Conservation (phyloP, 1,140 invertebrate genomes). For the Rhyacophila brunnea region DNA sequence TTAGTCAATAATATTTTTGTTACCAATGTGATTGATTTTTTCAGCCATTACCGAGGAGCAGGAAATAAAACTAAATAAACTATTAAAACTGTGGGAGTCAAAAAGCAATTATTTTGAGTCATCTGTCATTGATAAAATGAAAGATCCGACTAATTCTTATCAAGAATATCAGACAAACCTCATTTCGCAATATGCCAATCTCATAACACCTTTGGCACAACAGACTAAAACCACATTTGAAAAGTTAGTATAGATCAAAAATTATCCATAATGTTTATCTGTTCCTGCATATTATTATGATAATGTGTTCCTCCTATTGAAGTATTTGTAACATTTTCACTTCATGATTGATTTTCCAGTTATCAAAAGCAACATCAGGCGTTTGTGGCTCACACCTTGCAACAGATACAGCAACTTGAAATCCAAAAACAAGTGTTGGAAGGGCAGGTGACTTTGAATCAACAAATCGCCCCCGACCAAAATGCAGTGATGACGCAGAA, state of each 20-base stretch:
- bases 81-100: slow-evolving; percentile 92
- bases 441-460: slow-evolving; percentile 52
- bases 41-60: slow-evolving; percentile 82
- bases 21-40: too few relatives aligned
- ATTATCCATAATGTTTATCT: too few relatives aligned
- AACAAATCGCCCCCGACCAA: slow-evolving; percentile 37
- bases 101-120: slow-evolving; percentile 92
- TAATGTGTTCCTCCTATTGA: too few relatives aligned
- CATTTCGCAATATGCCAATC: slow-evolving; percentile 71
- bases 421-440: slow-evolving; percentile 76
- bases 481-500: slow-evolving; percentile 23
- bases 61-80: slow-evolving; percentile 85
- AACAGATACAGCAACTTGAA: slow-evolving; percentile 82
- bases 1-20: too few relatives aligned
- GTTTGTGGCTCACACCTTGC: slow-evolving; percentile 86
- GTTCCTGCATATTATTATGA: too few relatives aligned
- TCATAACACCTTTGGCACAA: slow-evolving; percentile 73
- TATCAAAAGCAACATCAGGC: slow-evolving; percentile 94
- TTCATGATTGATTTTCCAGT: slow-evolving; percentile 48
- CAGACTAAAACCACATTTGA: slow-evolving; percentile 76
- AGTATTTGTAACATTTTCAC: too few relatives aligned
- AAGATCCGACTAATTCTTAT: slow-evolving; percentile 74
- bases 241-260: slow-evolving; percentile 45
- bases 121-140: slow-evolving; percentile 80
- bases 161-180: slow-evolving; percentile 82